A percentile compares a stretch with the other conserved stretches of the same genome.
Conservation (phyloP, 2,888 invertebrate genomes). For the Cataglyphis altisquamis region DNA sequence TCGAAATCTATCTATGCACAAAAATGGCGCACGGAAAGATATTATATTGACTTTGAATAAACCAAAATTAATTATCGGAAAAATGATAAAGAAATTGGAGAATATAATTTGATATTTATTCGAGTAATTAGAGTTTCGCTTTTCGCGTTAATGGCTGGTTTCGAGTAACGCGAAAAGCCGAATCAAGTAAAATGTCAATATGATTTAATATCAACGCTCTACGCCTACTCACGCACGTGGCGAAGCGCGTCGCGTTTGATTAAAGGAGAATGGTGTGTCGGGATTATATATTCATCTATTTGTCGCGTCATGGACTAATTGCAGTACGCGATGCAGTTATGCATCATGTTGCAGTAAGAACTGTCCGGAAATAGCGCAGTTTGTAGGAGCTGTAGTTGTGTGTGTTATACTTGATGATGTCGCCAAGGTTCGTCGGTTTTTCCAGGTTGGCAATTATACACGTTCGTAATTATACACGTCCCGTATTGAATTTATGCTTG, state of each 20-base stretch:
- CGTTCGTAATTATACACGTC: constrained; percentile 1
- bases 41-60: not conserved
- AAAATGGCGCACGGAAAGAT: not conserved
- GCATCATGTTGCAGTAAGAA: constrained; percentile 76
- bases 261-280: constrained; percentile 60
- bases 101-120: constrained; percentile 6
- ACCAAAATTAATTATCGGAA: not conserved
- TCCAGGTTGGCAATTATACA: not conserved
- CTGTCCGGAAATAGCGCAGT: constrained; percentile 69
- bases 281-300: constrained; percentile 75
- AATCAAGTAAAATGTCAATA: constrained; percentile 27
- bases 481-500: not conserved
- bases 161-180: not conserved
- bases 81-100: not conserved
- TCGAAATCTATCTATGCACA: not conserved
- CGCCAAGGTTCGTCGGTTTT: constrained; percentile 16
- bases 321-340: constrained; percentile 75
- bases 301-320: constrained; percentile 80
- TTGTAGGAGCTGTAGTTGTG: constrained; percentile 63
- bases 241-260: constrained; percentile 40
- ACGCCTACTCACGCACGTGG: constrained; percentile 11
- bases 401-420: constrained; percentile 72
- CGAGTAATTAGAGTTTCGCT: not conserved
- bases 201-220: constrained; percentile 22
- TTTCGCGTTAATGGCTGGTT: not conserved